Evolutionary conservation across 2,113 vertebrate genomes (phyloP).

Genomic region (Malurus elegans): DNA sequence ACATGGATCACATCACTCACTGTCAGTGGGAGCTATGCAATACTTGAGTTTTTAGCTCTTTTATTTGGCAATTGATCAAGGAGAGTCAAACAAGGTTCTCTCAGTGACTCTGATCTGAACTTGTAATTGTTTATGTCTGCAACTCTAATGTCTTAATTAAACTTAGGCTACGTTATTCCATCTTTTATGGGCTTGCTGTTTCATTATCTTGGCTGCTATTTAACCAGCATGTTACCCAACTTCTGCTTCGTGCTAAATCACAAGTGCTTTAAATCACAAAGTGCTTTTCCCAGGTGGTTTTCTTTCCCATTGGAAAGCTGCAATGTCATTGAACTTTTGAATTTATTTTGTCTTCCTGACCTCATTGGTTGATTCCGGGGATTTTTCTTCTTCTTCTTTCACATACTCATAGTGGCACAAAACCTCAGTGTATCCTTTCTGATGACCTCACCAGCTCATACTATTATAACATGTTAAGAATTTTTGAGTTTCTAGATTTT

Average conservation of each 20-base stretch:
- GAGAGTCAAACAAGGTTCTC: neutral
- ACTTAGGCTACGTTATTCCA: neutral
- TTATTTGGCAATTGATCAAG: neutral
- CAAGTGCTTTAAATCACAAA: neutral
- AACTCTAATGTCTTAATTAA: constrained; percentile 8
- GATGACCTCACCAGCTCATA: neutral
- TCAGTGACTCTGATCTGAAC: neutral
- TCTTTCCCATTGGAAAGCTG: neutral
- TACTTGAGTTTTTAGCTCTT: neutral
- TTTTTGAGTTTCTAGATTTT: neutral
- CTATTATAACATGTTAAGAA: neutral
- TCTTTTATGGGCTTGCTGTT: neutral
- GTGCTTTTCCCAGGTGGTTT: neutral
- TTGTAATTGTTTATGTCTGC: neutral
- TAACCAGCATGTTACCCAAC: neutral
- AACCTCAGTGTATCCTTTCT: neutral
- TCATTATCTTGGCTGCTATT: neutral
- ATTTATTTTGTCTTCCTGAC: neutral
- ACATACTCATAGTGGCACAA: neutral
- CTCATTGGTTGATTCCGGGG: neutral
- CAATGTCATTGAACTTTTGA: neutral
- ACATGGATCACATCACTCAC: neutral
- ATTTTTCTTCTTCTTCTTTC: neutral
- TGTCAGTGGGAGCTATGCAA: neutral
- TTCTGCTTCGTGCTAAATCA: neutral